Base-by-base conservation (phyloP, 2,888 invertebrate genomes). In the Eurytoma californica region DNA sequence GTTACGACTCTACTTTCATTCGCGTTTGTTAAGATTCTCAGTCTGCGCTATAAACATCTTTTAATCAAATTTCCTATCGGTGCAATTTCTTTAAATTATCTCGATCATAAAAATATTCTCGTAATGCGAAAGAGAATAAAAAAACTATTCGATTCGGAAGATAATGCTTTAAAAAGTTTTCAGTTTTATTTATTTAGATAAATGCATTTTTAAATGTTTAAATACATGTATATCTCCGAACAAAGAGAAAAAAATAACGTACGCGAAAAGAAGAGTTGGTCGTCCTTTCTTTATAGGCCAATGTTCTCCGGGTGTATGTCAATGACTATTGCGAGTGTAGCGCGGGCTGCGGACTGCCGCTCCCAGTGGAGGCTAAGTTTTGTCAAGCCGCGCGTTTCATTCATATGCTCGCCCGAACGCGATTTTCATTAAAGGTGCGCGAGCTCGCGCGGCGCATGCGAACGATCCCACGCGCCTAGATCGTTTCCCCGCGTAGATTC, bases 261-360 rank as follows among this genome's bases (percentile, higher is more conserved):
- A 24, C 24, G 24, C 24, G 24, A 57, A 47, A 28, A 66, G 53
- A 78, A 49, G 66, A 70, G 58, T 53, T 63, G 55, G 68, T 69
- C 18, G 72, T 69, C 75, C 76, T 80, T 76, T 76, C 9, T 57
- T 80, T 63, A 58, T 76, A 80, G 76, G 76, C 63, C 80, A 80
- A 76, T 80, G 80, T 79, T 79, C 70, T 47, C 14, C 47, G 20
- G 30, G 66, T 61, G 79, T 74, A 53, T 72, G 67, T 61, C 75
- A 75, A 75, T 79, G 79, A 79, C 70, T 72, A 76, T 67, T 72
- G 28, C 65, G 69, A 70, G n/a, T 65, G 53, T 65, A 51, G 58
- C 65, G 55, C n/a, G 61, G 47, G 7, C 13, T 28, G 0, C 47
- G 39, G 16, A 16, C 67, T 61, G 72, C n/a, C 63, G 73, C 55